These are phyloP conservation scores for Echeneis naucrates DNA, from an alignment of 2,797 vertebrate genomes.

Conservation along the genomic window DNA sequence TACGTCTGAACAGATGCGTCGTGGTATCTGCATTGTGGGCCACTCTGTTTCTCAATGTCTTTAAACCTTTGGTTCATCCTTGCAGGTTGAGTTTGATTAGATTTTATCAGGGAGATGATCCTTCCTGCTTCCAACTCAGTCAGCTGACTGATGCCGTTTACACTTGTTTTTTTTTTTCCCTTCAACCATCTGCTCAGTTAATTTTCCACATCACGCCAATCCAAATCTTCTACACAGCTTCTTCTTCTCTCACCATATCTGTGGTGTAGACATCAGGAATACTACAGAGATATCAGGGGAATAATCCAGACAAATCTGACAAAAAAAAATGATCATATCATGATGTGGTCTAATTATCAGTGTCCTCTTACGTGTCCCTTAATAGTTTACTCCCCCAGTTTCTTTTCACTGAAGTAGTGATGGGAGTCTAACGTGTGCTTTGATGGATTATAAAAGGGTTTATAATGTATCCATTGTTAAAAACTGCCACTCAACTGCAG, in stretches of 20 bases:
- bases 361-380: neutral
- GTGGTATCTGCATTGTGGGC: neutral
- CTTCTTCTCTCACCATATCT: neutral
- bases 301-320: neutral
- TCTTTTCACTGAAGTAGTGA: too few species aligned
- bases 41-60: neutral
- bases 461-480: too few species aligned
- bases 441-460: too few species aligned
- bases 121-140: neutral
- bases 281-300: neutral
- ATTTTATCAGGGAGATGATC: neutral
- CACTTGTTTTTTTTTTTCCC: neutral
- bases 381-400: too few species aligned
- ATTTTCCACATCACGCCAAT: neutral
- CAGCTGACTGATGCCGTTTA: slow-evolving; percentile 4
- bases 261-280: neutral
- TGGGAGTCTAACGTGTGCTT: too few species aligned
- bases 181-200: slow-evolving; percentile 1
- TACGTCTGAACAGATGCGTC: neutral
- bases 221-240: neutral
- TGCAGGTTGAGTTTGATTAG: neutral
- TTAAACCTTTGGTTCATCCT: neutral
- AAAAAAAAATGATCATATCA: neutral
- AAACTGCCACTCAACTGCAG: too few species aligned
- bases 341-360: neutral